Percentiles rank a stretch among this genome's conserved stretches.
These are phyloP conservation scores for Picathartes gymnocephalus DNA, from an alignment of 2,113 vertebrate genomes.

Conservation along the genomic window DNA sequence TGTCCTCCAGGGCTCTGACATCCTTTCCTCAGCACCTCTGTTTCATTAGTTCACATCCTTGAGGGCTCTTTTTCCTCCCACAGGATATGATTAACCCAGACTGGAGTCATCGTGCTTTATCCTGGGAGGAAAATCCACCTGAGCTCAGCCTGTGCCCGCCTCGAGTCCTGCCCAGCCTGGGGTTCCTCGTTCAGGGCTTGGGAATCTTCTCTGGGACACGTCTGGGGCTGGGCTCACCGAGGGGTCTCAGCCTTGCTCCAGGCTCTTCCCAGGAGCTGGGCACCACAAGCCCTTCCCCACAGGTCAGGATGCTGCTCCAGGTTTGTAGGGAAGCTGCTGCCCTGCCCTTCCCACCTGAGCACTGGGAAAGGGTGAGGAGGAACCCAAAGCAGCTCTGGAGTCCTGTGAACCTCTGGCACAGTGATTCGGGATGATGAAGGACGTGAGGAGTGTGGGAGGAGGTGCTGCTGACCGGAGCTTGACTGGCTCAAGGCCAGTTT, in stretches of 20 bases:
- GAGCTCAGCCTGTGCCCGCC: neutral
- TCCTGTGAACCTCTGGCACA: neutral
- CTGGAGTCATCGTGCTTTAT: neutral
- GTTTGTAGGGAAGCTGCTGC: neutral
- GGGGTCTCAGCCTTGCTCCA: neutral
- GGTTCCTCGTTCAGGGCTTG: rapidly evolving
- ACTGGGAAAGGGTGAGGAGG: rapidly evolving
- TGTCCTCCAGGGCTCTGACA: neutral
- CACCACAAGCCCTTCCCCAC: neutral
- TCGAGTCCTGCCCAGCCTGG: rapidly evolving
- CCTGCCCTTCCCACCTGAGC: neutral
- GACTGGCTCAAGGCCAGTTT: neutral
- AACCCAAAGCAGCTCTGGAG: neutral
- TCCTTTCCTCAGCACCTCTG: neutral
- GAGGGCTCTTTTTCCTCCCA: neutral
- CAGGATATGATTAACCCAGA: slow-evolving; percentile 33
- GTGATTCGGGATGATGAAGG: neutral
- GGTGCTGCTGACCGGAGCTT: neutral
- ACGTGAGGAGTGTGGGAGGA: neutral
- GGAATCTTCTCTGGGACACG: neutral
- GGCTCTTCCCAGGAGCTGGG: neutral
- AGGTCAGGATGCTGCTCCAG: neutral
- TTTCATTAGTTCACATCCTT: neutral
- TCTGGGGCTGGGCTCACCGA: neutral
- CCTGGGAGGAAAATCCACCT: neutral